Conservation (phyloP, 2,888 invertebrate genomes). For the Andrena marginata region DNA sequence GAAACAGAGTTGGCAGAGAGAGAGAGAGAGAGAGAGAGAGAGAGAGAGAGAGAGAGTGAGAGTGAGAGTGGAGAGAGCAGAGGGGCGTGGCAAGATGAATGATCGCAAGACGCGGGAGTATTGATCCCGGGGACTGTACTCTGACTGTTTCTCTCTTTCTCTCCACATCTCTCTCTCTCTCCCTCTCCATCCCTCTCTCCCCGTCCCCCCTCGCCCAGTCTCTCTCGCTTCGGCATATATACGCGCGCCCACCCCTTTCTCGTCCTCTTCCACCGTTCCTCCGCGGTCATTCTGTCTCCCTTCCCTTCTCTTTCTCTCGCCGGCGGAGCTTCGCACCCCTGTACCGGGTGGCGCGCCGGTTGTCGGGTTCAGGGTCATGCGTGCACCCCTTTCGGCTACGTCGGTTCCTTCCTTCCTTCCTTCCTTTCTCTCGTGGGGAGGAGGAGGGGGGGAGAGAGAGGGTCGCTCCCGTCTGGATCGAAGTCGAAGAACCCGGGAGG, state of each 20-base stretch:
- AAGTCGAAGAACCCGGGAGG: conserved; percentile 68
- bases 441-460: conserved; percentile 49
- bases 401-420: conserved; percentile 68
- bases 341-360: conserved; percentile 79
- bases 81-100: conserved; percentile 85
- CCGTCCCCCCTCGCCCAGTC: conserved; percentile 31
- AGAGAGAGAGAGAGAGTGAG: too few species aligned
- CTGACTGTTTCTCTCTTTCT: conserved; percentile 76
- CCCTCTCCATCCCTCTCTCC: conserved; percentile 19
- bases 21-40: conserved; percentile 55
- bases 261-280: conserved; percentile 59
- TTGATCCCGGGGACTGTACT: conserved; percentile 83
- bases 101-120: conserved; percentile 85
- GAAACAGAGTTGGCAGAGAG: conserved; percentile 58
- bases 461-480: conserved; percentile 69
- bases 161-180: conserved; percentile 55
- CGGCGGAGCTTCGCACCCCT: conserved; percentile 76
- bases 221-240: conserved; percentile 61
- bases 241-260: conserved; percentile 51
- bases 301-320: conserved; percentile 61
- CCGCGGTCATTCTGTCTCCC: conserved; percentile 60
- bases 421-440: conserved; percentile 49
- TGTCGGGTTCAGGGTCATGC: conserved; percentile 84
- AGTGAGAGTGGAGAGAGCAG: conserved; percentile 80
- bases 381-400: conserved; percentile 75